Base-by-base conservation (phyloP, 2,113 vertebrate genomes). In the Grus americana region DNA sequence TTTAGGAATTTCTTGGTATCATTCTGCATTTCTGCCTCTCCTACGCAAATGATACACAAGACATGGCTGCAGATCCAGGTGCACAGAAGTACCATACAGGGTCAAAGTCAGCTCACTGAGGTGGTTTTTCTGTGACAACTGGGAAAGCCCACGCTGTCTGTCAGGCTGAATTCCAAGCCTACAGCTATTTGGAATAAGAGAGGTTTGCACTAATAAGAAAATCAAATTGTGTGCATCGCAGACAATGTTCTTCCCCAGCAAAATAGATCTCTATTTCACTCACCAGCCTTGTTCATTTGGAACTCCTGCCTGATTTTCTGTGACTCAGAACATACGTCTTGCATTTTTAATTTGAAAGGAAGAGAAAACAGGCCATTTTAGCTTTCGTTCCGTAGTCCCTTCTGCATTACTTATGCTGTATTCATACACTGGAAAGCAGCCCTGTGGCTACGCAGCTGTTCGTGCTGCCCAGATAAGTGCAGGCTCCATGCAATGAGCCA, bases 261-360 rank as follows among this genome's bases (percentile, higher is more conserved):
- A 61, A 92, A 23, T 0, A 38, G 32, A 62, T 61, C 91, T 83
- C 27, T 4, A 1, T 52, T 76, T 46, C 66, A 26, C 73, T 75
- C 24, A 1, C 47, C 79, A 86, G 87, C 74, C 87, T 17, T 0
- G 24, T 44, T 87, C 76, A 2, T 82, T 80, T 79, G 15, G 80
- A 79, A 88, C 76, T 87, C n/a, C 73, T 47, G 79, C 83, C 58
- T 58, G 90, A 88, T 90, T 79, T 81, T 17, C 63, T 87, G 72
- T 54, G 72, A 94, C 86, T 95, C 94, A 88, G 88, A 58, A 93
- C 76, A 89, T 54, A 89, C 17, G 24, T 63, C 82, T 94, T 86
- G 91, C 93, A 95, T 97, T 96, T 96, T 96, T 96, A 96, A 97
- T 96, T 84, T 6, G 81, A 14, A 85, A 94, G 49, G 72, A 58